These are phyloP conservation scores for Oxycera nigricornis DNA, from an alignment of 2,888 invertebrate species.

Conservation along the genomic window DNA sequence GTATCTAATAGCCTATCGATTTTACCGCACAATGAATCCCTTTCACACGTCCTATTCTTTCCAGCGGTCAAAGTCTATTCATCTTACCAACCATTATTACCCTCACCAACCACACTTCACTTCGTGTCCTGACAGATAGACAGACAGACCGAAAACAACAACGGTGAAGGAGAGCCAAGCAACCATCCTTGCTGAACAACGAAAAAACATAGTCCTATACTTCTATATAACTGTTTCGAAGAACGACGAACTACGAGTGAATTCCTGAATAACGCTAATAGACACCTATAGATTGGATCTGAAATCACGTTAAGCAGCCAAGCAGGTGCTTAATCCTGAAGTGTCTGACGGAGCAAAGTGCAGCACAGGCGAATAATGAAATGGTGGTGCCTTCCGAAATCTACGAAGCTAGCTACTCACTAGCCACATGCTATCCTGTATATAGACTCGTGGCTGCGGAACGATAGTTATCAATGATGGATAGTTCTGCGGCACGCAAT, in stretches of 20 bases:
- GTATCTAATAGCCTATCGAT: slow-evolving; percentile 35
- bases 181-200: too few relatives aligned
- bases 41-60: slow-evolving; percentile 7
- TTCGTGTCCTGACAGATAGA: neutral
- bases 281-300: slow-evolving; percentile 18
- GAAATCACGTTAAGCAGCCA: neutral
- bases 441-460: slow-evolving; percentile 3
- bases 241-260: neutral
- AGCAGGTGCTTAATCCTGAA: neutral
- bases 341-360: neutral
- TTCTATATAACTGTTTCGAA: too few relatives aligned
- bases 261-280: slow-evolving; percentile 14
- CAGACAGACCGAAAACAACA: too few relatives aligned
- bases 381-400: neutral
- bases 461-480: slow-evolving; percentile 38
- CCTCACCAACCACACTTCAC: neutral
- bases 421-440: neutral
- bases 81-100: too few relatives aligned
- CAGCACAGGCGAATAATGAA: neutral
- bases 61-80: neutral
- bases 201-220: too few relatives aligned
- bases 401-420: neutral
- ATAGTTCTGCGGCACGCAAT: slow-evolving; percentile 22
- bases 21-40: slow-evolving; percentile 6
- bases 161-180: neutral